Percentiles rank a stretch among this genome's conserved stretches.
These are phyloP conservation scores for Syncerus caffer DNA, from an alignment of 2,797 vertebrate genomes.

Conservation along the genomic window DNA sequence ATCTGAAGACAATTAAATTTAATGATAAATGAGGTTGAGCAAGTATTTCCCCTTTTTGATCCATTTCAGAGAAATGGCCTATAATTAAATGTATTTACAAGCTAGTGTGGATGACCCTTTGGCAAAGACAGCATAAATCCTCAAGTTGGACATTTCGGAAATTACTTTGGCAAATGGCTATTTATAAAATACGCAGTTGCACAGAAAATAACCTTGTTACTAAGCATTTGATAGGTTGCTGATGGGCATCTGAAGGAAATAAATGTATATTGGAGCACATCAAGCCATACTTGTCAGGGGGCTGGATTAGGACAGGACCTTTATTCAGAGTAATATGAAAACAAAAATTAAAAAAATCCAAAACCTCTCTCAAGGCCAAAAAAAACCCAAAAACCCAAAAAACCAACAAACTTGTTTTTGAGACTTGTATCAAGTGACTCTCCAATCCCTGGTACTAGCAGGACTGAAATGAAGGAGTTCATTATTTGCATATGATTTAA, in stretches of 20 bases:
- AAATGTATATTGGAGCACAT: not conserved
- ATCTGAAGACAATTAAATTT: not conserved
- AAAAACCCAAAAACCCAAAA: not conserved
- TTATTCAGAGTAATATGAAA: not conserved
- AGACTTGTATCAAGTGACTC: not conserved
- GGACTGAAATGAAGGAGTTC: not conserved
- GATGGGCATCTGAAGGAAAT: not conserved
- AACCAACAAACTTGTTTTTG: not conserved
- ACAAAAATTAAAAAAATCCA: not conserved
- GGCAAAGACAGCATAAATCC: constrained; percentile 3
- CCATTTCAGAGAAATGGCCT: not conserved
- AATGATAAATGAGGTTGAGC: not conserved
- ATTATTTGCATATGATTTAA: not conserved
- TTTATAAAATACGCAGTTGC: not conserved
- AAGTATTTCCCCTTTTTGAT: not conserved
- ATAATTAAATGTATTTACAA: not conserved
- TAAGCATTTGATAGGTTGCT: not conserved
- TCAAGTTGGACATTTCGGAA: constrained; percentile 10
- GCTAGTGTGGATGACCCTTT: not conserved
- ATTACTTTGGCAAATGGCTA: constrained; percentile 7
- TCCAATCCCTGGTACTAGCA: not conserved
- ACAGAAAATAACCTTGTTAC: not conserved
- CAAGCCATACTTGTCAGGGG: not conserved
- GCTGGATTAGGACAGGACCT: not conserved
- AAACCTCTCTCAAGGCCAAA: not conserved